Evolutionary conservation across 2,797 vertebrate genomes (phyloP).

Genomic region (Pachyuromys duprasi): DNA sequence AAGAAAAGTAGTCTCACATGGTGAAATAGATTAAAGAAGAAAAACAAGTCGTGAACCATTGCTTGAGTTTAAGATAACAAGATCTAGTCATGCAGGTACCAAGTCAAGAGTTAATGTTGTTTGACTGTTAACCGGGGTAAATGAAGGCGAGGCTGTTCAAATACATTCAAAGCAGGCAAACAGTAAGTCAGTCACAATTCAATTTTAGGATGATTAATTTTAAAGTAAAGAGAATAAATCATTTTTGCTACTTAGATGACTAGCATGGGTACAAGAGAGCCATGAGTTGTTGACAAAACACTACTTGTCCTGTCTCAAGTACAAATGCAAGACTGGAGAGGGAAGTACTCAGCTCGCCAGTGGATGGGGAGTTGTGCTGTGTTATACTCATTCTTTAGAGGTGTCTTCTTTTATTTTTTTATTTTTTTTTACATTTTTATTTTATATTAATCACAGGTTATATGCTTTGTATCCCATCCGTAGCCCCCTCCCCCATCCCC

Average conservation of each 20-base stretch:
- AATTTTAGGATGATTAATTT: constrained; percentile 29
- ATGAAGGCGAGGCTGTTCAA: not conserved
- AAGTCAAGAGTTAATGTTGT: not conserved
- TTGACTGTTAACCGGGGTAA: not conserved
- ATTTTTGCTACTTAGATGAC: not conserved
- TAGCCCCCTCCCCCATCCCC: no score
- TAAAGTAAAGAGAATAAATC: not conserved
- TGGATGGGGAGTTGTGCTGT: not conserved
- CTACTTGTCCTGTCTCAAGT: not conserved
- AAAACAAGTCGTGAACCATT: not conserved
- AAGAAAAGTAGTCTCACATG: not conserved
- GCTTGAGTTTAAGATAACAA: not conserved
- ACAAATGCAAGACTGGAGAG: not conserved
- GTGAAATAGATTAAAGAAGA: not conserved
- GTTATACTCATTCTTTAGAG: not conserved
- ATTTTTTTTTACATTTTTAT: no score
- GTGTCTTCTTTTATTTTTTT: no score
- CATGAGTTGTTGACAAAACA: not conserved
- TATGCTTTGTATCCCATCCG: no score
- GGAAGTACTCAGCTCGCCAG: not conserved
- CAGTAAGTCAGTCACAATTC: not conserved
- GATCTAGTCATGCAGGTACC: not conserved
- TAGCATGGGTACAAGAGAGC: not conserved
- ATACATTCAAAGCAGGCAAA: not conserved
- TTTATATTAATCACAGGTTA: no score